phyloP scores from a whole-genome alignment of 1,140 invertebrate genomes.

The Polypedilum pembai region DNA sequence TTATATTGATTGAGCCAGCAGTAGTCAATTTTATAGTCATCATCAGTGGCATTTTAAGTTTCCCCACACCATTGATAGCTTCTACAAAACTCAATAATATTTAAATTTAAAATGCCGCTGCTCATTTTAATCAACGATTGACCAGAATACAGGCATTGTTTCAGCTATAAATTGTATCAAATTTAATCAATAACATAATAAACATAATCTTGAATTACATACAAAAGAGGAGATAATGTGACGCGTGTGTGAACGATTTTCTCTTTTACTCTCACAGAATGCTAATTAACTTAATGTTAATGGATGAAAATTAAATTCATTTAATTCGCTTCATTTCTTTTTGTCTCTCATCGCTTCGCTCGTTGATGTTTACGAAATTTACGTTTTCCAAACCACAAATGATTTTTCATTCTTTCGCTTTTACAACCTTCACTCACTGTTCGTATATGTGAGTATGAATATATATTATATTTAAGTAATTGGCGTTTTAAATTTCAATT shows the following conservation, averaged over 20 bases:
- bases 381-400: not conserved
- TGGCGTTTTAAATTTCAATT: conserved; percentile 28
- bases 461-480: not conserved
- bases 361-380: not conserved
- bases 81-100: not conserved
- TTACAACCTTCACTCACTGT: not conserved
- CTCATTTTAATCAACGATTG: conserved; percentile 7
- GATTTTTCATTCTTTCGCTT: not conserved
- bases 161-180: not conserved
- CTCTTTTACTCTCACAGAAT: too few relatives aligned
- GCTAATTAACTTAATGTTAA: conserved; percentile 14
- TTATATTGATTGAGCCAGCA: not conserved
- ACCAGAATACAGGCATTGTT: too few relatives aligned
- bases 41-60: not conserved
- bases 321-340: not conserved
- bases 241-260: too few relatives aligned
- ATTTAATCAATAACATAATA: conserved; percentile 20
- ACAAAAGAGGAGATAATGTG: not conserved
- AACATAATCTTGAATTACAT: not conserved
- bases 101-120: not conserved
- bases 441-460: too few relatives aligned
- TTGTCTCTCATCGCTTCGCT: not conserved
- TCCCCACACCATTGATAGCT: not conserved
- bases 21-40: not conserved
- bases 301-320: conserved; percentile 19